Percentiles rank a stretch among this genome's conserved stretches.
These are phyloP conservation scores for Lithobates pipiens DNA, from an alignment of 2,797 vertebrate species.

Conservation along the genomic window DNA sequence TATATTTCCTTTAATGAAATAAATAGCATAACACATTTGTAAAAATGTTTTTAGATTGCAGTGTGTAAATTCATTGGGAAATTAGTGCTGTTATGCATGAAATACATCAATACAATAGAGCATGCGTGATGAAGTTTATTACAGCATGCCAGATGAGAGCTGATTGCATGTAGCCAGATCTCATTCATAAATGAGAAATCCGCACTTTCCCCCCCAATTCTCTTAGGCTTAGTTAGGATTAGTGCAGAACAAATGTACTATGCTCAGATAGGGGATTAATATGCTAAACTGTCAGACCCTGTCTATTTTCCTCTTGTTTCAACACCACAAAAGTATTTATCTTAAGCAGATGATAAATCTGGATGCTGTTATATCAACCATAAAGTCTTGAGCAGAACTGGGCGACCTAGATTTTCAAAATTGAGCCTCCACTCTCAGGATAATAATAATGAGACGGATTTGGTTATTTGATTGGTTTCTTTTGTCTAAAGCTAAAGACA, in stretches of 20 bases:
- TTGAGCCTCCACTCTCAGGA: conserved; percentile 16
- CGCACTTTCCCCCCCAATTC: conserved; percentile 49
- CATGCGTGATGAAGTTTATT: not conserved
- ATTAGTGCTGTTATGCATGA: too few species aligned
- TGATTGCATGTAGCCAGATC: conserved; percentile 35
- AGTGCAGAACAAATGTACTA: conserved; percentile 53
- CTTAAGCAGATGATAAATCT: conserved; percentile 54
- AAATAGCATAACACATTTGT: too few species aligned
- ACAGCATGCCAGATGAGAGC: conserved; percentile 1
- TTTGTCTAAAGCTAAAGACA: not conserved
- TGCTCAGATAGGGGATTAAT: conserved; percentile 54
- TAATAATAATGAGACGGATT: conserved; percentile 39
- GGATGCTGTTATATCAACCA: conserved; percentile 30
- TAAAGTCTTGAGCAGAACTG: conserved; percentile 41
- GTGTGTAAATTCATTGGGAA: too few species aligned
- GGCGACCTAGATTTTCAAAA: conserved; percentile 46
- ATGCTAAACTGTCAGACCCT: conserved; percentile 57
- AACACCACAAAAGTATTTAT: conserved; percentile 51
- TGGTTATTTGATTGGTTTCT: conserved; percentile 15
- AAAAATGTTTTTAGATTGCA: too few species aligned
- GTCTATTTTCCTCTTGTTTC: conserved; percentile 49
- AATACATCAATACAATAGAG: too few species aligned
- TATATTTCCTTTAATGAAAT: too few species aligned
- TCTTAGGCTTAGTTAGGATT: conserved; percentile 53
- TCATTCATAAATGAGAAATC: conserved; percentile 58